phyloP scores from a whole-genome alignment of 2,888 invertebrate genomes.

The Pammene fasciana region DNA sequence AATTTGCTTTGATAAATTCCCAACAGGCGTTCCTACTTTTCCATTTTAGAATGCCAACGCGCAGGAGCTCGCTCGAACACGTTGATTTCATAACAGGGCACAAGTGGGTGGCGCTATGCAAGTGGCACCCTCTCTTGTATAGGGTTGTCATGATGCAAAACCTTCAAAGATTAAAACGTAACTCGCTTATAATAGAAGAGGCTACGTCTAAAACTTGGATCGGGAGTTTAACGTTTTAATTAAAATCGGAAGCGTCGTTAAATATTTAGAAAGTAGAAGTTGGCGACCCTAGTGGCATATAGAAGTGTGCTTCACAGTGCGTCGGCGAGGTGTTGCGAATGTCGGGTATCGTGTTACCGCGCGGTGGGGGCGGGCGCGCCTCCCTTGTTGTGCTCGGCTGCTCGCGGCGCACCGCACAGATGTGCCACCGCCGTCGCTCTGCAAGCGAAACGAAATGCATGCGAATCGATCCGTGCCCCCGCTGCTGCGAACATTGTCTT shows the following conservation, averaged over 20 bases:
- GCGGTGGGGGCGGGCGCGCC: slow-evolving; percentile 51
- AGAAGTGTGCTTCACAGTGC: slow-evolving; percentile 72
- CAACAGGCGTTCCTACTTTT: slow-evolving; percentile 66
- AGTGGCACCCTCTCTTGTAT: slow-evolving; percentile 62
- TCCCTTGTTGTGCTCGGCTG: slow-evolving; percentile 65
- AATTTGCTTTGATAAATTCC: slow-evolving; percentile 75
- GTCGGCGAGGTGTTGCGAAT: slow-evolving; percentile 80
- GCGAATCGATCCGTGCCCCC: slow-evolving; percentile 74
- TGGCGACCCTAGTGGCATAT: slow-evolving; percentile 61
- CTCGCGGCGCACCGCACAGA: slow-evolving; percentile 75
- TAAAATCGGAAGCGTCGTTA: slow-evolving; percentile 16
- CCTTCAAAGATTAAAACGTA: slow-evolving; percentile 24
- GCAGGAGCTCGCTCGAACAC: slow-evolving; percentile 80
- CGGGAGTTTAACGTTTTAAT: slow-evolving; percentile 11
- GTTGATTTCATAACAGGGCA: slow-evolving; percentile 83
- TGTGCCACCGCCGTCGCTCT: slow-evolving; percentile 57
- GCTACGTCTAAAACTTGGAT: neutral
- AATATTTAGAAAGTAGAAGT: slow-evolving; percentile 12
- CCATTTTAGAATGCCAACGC: slow-evolving; percentile 76
- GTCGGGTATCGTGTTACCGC: slow-evolving; percentile 73
- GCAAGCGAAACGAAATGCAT: slow-evolving; percentile 69
- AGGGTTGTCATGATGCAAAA: slow-evolving; percentile 51
- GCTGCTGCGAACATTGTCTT: slow-evolving; percentile 73
- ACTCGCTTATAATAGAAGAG: neutral
- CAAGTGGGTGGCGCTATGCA: slow-evolving; percentile 81